These are phyloP conservation scores for Amphipoea oculea DNA, from an alignment of 2,888 invertebrate genomes.

Conservation along the genomic window DNA sequence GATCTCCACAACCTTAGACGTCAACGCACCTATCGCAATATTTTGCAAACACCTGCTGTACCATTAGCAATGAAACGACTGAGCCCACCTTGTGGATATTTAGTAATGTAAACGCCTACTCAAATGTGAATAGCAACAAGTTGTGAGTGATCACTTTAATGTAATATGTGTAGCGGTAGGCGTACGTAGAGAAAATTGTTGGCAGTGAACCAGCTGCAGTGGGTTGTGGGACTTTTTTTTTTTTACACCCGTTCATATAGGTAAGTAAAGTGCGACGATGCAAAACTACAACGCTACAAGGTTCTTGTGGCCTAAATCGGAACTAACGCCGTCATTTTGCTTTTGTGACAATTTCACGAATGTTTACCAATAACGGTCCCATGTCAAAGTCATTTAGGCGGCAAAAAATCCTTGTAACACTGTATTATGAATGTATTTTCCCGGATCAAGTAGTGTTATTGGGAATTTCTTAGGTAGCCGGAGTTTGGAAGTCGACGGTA, in stretches of 20 bases:
- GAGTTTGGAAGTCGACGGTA: too few relatives aligned
- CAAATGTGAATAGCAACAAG: conserved; percentile 19
- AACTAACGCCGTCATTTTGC: not conserved
- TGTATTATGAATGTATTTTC: too few relatives aligned
- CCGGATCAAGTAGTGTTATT: too few relatives aligned
- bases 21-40: not conserved
- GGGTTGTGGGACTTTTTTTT: too few relatives aligned
- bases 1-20: not conserved
- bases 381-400: not conserved
- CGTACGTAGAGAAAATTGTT: not conserved
- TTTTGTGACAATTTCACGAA: not conserved
- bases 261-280: not conserved
- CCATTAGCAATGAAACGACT: not conserved
- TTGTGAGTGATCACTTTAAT: not conserved
- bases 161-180: not conserved
- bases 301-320: not conserved
- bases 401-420: not conserved
- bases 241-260: not conserved
- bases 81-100: not conserved
- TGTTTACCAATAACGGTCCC: not conserved
- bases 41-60: not conserved
- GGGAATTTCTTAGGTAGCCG: too few relatives aligned
- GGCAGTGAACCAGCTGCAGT: not conserved
- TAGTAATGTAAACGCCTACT: conserved; percentile 12
- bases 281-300: not conserved